Evolutionary conservation across 2,113 vertebrate species (phyloP), one percentile per base, ranked within the genome.

Genomic region (Coptodon rendalli): DNA sequence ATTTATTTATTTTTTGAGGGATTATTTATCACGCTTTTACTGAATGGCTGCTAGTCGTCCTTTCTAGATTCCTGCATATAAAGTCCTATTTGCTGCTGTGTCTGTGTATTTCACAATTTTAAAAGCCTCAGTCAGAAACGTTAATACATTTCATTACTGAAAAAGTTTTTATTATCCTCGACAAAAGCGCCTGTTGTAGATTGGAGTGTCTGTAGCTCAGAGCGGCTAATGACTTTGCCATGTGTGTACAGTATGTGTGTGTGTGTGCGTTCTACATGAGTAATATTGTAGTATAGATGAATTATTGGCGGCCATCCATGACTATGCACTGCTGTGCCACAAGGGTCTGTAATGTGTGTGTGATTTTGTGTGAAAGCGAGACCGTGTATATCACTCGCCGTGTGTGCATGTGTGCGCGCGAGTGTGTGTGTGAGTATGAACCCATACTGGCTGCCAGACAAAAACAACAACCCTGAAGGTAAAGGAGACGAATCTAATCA

Each of bases 401-500:
- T 91, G 80, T 83, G 63, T 81, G 79, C 81, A 53, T 61, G 76
- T 31, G 68, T 61, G n/a, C 6, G n/a, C 4, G 43, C 61, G 80
- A 83, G 73, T 79, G 59, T 63, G 57, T 57, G 43, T 14, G 80
- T 89, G 82, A 83, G 57, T 83, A 31, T 78, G 45, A 52, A 52
- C 73, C 73, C 45, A 52, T 56, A 86, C 85, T 94, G 94, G 93
- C 93, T 76, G 31, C 40, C 7, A 84, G 90, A 93, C 94, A 94
- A 93, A 90, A 94, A 91, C 87, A 94, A 93, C 93, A 94, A 81
- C 48, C 90, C 88, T 63, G 85, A 94, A 94, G 87, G 90, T 94
- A 94, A 89, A 93, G 87, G 87, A 93, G 91, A 93, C 93, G 90
- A 90, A 94, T 94, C 92, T 91, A 92, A 94, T 94, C 91, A 92